phyloP scores from a whole-genome alignment of 30 jellyfish, hydroid and myxozoan genomes.

The Cassiopea andromeda region DNA sequence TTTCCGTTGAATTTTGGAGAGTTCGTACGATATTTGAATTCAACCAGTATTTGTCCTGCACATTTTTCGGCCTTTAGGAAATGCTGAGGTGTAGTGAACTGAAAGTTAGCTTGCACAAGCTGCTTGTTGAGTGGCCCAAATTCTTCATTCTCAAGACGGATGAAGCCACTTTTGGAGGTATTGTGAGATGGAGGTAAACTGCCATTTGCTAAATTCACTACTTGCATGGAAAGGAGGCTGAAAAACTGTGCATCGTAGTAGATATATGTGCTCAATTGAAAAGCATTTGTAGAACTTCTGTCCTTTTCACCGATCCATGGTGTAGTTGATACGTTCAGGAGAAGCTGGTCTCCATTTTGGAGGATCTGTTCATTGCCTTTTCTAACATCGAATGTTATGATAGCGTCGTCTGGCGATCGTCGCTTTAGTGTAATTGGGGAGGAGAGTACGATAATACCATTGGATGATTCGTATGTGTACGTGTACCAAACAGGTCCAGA shows the following conservation, averaged over 20 bases:
- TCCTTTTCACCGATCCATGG: constrained; percentile 19
- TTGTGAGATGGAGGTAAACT: constrained; percentile 19
- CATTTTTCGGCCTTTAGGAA: background rate
- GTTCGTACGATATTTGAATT: constrained; percentile 21
- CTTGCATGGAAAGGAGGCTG: constrained; percentile 9
- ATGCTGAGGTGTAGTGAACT: background rate
- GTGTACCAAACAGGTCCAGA: constrained; percentile 50
- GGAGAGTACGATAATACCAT: background rate
- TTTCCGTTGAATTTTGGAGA: constrained; percentile 22
- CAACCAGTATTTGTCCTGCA: background rate
- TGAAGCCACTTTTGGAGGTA: background rate
- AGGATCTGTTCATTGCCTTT: background rate
- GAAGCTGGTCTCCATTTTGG: constrained; percentile 28
- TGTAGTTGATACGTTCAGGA: constrained; percentile 6
- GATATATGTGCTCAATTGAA: constrained; percentile 26
- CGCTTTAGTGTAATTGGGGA: constrained; percentile 44
- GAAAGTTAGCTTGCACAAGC: background rate
- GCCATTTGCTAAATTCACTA: background rate
- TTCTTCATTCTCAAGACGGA: background rate
- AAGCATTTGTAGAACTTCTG: constrained; percentile 58
- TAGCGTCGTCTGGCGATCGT: constrained; percentile 16
- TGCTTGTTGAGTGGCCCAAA: constrained; percentile 14
- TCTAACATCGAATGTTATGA: background rate
- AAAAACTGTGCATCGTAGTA: constrained; percentile 38
- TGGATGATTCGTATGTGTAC: constrained; percentile 26